Evolutionary conservation across 2,888 invertebrate species (phyloP), one percentile per base, ranked within the genome.

Genomic region (Dynastes tityus): DNA sequence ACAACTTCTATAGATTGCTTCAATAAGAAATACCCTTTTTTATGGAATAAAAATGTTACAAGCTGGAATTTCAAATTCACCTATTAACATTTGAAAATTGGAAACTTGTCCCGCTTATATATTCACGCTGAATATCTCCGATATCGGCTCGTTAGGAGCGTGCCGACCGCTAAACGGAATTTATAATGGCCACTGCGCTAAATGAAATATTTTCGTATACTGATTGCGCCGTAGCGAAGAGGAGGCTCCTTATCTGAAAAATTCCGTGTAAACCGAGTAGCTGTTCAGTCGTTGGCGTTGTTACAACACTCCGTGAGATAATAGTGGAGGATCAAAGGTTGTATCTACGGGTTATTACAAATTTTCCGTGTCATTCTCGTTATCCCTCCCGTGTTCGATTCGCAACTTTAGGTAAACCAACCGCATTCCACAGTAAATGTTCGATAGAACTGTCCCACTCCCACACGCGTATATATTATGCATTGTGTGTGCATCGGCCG

Each of bases 401-500:
- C 79, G 82, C 82, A 80, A 82, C 77, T 82, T 81, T 81, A 80
- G 81, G 80, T 79, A 80, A 81, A 82, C 80, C 80, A 78, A 79
- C 82, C 81, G 81, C 82, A 82, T 82, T 82, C 82, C 82, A 76
- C 53, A 80, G 81, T 81, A 80, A 80, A 81, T 82, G 82, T 80
- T 81, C 81, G 82, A 80, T 81, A 81, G 79, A 82, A 76, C 70
- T 78, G 83, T 83, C 76, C 77, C 78, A 82, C 84, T 83, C 84
- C 83, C 83, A 83, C 83, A 83, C 84, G 84, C 83, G 82, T 80
- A 22, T 58, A 45, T 45, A 45, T 45, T 45, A 79, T 80, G 81
- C 73, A 74, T 74, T 82, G 82, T 78, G 82, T 83, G 83, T 83
- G 83, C 82, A 82, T 53, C 79, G 83, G 80, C 84, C 83, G 61